These are phyloP conservation scores for Macrosiphum euphorbiae DNA, from an alignment of 2,888 invertebrate species.

Conservation along the genomic window DNA sequence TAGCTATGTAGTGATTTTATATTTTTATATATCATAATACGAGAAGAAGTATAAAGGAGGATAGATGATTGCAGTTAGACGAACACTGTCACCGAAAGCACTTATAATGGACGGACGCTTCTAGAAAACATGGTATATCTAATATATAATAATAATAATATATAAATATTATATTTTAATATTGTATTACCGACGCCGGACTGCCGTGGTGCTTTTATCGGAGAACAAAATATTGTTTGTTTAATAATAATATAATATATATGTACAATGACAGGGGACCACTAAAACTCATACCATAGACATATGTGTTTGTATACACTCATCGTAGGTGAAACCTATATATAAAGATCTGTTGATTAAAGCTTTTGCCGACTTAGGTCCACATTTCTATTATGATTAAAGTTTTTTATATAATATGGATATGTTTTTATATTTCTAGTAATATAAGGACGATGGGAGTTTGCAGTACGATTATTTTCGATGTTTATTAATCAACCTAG, in stretches of 20 bases:
- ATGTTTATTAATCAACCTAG: too few species aligned
- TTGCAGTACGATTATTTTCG: too few species aligned
- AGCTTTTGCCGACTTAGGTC: not conserved
- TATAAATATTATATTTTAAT: not conserved
- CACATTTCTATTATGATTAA: not conserved
- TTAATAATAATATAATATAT: not conserved
- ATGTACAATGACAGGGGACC: not conserved
- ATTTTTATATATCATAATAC: not conserved
- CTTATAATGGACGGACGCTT: not conserved
- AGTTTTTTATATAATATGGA: not conserved
- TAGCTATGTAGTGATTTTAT: not conserved
- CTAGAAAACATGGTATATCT: not conserved
- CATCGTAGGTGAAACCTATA: not conserved
- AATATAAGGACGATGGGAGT: too few species aligned
- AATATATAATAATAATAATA: too few species aligned
- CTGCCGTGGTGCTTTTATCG: not conserved
- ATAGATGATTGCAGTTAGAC: not conserved
- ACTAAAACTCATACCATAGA: not conserved
- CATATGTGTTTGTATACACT: not conserved
- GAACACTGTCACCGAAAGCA: not conserved
- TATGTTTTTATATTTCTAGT: too few species aligned
- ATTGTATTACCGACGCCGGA: not conserved
- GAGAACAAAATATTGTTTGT: not conserved
- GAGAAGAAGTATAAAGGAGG: not conserved
- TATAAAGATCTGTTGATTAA: not conserved